Evolutionary conservation across 2,797 vertebrate genomes (phyloP), one percentile per base, ranked within the genome.

Genomic region (Apogon talboti): DNA sequence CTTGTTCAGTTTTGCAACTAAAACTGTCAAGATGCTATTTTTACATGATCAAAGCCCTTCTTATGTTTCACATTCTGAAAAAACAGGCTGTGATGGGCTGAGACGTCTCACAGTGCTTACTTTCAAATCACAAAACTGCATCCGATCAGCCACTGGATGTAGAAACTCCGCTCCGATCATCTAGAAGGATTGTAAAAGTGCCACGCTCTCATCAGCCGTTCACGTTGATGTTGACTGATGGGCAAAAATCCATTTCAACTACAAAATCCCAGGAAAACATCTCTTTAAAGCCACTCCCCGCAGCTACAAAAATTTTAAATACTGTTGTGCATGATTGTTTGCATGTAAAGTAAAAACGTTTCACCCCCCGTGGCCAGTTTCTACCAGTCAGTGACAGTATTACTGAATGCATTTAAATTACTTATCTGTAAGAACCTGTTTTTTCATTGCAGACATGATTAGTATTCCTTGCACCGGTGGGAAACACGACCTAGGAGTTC

Each of bases 401-500:
- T 13, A 45, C 66, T 72, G 79, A 74, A 54, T 47, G 57, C 52
- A 69, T 30, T 16, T 62, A 44, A 76, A 78, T 71, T 2, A 86
- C 75, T 76, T 52, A 61, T 68, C 70, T 7, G 9, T 13, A 40
- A 81, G 70, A 69, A 83, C 28, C 59, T 82, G n/a, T 80, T 83
- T 28, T 69, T 81, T 77, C 78, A 82, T 75, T 58, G 81, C 71
- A 67, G 76, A 74, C 15, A 63, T 43, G 16, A 51, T 41, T 1
- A 74, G 49, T 58, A 61, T 44, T 75, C 70, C 79, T 65, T 5
- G 0, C 46, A 55, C 56, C 49, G 61, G 67, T 9, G 66, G 73
- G 71, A 74, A 77, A 75, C 19, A 52, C 53, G 48, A 78, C 86
- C 93, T 98, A 98, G 24, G 96, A 98, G 94, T 95, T 97, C 93